A percentile compares a stretch with the other conserved stretches of the same genome.
Conservation (phyloP, 2,797 vertebrate species). For the Lagodon rhomboides region DNA sequence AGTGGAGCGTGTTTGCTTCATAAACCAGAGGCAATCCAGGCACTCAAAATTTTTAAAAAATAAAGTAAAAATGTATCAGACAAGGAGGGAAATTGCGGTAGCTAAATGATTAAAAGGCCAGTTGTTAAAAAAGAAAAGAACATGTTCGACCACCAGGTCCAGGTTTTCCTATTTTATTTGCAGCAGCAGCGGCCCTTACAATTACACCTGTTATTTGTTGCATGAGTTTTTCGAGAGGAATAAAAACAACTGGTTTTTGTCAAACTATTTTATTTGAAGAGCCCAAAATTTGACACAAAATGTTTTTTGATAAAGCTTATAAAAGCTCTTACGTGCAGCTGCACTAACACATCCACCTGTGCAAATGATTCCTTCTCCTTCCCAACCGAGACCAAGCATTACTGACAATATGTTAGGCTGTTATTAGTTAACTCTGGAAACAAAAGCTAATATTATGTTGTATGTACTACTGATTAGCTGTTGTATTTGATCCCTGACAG, state of each 20-base stretch:
- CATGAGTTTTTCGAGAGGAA: background rate
- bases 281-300: background rate
- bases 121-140: no score
- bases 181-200: background rate
- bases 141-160: no score
- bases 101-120: no score
- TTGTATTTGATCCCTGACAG: conserved; percentile 12
- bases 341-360: background rate
- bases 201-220: background rate
- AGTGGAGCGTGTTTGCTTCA: background rate
- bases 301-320: background rate
- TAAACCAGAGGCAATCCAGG: background rate
- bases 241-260: conserved; percentile 2
- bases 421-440: background rate
- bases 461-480: background rate
- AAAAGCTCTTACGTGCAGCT: background rate
- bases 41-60: no score
- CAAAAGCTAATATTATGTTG: background rate
- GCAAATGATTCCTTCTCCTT: background rate
- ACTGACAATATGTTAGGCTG: background rate
- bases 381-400: background rate
- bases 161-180: no score
- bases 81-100: no score
- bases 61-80: no score
- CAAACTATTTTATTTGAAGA: background rate